A percentile compares a stretch with the other conserved stretches of the same genome.
Evolutionary conservation across 2,888 invertebrate species (phyloP).

Genomic region (Eurois occulta): DNA sequence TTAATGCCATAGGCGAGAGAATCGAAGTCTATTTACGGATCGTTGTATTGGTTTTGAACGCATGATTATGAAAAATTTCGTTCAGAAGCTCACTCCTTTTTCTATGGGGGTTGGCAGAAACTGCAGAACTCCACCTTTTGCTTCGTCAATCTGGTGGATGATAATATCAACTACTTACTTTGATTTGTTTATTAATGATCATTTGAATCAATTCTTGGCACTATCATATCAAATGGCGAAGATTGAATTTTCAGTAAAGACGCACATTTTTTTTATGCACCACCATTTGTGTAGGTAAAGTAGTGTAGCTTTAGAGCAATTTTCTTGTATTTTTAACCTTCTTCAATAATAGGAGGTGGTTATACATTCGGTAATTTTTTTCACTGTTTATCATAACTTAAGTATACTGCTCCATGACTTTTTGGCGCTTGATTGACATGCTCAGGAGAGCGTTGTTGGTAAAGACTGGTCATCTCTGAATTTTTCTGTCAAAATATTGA

Average conservation of each 20-base stretch:
- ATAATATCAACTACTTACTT: not conserved
- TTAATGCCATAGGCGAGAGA: slow-evolving; percentile 36
- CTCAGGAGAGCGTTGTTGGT: not conserved
- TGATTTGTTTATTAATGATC: not conserved
- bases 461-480: not conserved
- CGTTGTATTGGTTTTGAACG: slow-evolving; percentile 13
- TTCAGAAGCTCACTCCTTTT: not conserved
- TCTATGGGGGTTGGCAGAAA: not conserved
- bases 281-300: not conserved
- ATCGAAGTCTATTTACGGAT: slow-evolving; percentile 18
- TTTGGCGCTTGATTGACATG: not conserved
- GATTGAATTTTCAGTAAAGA: not conserved
- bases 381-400: not conserved
- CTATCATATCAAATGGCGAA: not conserved
- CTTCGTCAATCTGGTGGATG: not conserved
- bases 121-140: not conserved
- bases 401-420: not conserved
- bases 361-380: not conserved
- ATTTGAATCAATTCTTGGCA: not conserved
- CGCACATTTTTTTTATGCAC: not conserved
- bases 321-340: not conserved
- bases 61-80: not conserved
- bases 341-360: not conserved
- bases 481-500: not conserved
- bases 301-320: not conserved